Conservation (phyloP, 2,797 vertebrate species). For the Phoebastria nigripes region DNA sequence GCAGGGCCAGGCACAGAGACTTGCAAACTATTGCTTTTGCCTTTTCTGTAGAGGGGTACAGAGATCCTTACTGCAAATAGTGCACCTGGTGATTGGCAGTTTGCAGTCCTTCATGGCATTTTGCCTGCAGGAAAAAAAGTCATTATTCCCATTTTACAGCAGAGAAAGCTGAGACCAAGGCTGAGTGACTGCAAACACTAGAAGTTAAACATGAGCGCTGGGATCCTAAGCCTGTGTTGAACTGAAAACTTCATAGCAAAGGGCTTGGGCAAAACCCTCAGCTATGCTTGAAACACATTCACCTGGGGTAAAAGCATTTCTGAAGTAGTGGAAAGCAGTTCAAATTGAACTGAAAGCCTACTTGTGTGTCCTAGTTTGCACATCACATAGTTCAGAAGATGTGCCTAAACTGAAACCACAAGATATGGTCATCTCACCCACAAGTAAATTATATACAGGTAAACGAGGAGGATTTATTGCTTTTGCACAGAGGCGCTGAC, state of each 20-base stretch:
- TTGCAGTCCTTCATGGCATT: not conserved
- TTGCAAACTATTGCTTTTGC: not conserved
- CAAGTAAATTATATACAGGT: not conserved
- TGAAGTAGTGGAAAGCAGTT: not conserved
- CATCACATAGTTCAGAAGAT: not conserved
- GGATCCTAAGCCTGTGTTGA: not conserved
- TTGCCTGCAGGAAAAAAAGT: not conserved
- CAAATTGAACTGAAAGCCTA: not conserved
- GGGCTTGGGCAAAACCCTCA: not conserved
- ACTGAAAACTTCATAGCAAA: not conserved
- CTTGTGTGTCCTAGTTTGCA: not conserved
- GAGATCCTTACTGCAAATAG: not conserved
- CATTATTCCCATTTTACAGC: not conserved
- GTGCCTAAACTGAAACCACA: not conserved
- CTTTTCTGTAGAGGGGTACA: not conserved
- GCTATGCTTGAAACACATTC: not conserved
- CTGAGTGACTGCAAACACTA: not conserved
- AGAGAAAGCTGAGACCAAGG: not conserved
- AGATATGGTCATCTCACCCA: not conserved
- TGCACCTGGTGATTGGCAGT: not conserved
- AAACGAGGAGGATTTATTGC: not conserved
- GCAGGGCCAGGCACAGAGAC: not conserved
- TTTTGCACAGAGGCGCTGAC: not conserved
- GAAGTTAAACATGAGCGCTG: not conserved
- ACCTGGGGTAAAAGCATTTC: not conserved